These are phyloP conservation scores for Seira ritae DNA, from an alignment of 2,888 invertebrate species.

Conservation along the genomic window DNA sequence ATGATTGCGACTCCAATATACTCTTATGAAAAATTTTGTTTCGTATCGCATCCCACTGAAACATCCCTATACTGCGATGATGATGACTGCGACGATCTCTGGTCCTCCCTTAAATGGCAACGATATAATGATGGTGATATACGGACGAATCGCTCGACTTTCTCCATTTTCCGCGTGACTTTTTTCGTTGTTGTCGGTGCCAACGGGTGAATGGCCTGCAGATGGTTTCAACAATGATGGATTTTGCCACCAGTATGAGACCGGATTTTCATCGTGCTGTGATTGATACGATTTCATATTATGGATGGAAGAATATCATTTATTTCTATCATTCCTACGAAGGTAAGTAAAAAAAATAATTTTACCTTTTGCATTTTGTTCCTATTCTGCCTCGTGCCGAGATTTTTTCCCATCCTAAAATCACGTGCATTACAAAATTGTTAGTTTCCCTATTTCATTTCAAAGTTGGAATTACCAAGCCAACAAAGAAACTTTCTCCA, in stretches of 20 bases:
- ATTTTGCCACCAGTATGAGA: constrained; percentile 94
- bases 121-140: background rate
- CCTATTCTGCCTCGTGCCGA: too few species aligned
- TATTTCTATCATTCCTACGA: constrained; percentile 94
- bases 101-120: background rate
- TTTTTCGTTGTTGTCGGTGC: background rate
- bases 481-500: too few species aligned
- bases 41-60: background rate
- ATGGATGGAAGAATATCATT: constrained; percentile 92
- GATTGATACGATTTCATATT: constrained; percentile 94
- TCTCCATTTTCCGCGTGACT: background rate
- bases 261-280: constrained; percentile 97
- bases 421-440: too few species aligned
- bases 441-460: too few species aligned
- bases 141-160: constrained; percentile 22
- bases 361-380: too few species aligned
- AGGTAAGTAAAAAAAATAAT: constrained; percentile 80
- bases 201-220: constrained; percentile 51
- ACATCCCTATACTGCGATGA: too few species aligned
- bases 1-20: constrained; percentile 4
- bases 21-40: constrained; percentile 1
- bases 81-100: constrained; percentile 21
- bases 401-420: too few species aligned
- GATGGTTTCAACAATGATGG: constrained; percentile 77
- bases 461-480: too few species aligned